Evolutionary conservation across 2,113 vertebrate genomes (phyloP).

Genomic region (Leuciscus idus): DNA sequence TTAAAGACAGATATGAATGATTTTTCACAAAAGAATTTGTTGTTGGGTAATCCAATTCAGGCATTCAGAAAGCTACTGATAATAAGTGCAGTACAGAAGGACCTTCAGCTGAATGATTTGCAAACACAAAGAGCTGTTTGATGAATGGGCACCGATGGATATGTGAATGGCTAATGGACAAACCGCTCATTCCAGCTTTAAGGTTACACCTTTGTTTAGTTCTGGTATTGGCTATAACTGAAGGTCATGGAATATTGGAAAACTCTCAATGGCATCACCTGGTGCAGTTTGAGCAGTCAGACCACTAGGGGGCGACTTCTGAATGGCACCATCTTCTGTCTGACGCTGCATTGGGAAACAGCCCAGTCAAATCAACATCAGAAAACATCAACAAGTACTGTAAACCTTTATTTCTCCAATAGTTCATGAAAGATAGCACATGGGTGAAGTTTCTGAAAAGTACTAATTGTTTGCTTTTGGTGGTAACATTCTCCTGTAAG

Average conservation of each 20-base stretch:
- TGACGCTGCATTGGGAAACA: conserved; percentile 72
- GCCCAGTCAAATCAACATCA: conserved; percentile 49
- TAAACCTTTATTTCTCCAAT: background rate
- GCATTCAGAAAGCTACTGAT: conserved; percentile 21
- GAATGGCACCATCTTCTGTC: conserved; percentile 67
- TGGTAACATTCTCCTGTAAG: conserved; percentile 17
- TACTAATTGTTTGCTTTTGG: background rate
- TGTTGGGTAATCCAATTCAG: conserved; percentile 34
- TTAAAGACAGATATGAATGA: conserved; percentile 16
- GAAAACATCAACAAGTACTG: conserved; percentile 1
- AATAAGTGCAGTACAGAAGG: conserved; percentile 27
- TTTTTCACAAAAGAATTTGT: conserved; percentile 20
- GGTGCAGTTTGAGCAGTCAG: conserved; percentile 72
- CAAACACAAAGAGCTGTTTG: conserved; percentile 19
- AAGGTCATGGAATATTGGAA: conserved; percentile 10
- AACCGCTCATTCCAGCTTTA: conserved; percentile 4
- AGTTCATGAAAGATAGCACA: background rate
- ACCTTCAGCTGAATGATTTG: conserved; percentile 37
- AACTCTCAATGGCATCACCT: conserved; percentile 67
- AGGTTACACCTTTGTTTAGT: conserved; percentile 14
- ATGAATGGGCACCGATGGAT: conserved; percentile 19
- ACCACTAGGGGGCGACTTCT: conserved; percentile 78
- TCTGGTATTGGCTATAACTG: conserved; percentile 7
- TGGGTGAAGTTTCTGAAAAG: background rate
- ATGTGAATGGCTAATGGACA: conserved; percentile 33